Conservation (phyloP, 2,113 vertebrate species). For the Thermophis baileyi region DNA sequence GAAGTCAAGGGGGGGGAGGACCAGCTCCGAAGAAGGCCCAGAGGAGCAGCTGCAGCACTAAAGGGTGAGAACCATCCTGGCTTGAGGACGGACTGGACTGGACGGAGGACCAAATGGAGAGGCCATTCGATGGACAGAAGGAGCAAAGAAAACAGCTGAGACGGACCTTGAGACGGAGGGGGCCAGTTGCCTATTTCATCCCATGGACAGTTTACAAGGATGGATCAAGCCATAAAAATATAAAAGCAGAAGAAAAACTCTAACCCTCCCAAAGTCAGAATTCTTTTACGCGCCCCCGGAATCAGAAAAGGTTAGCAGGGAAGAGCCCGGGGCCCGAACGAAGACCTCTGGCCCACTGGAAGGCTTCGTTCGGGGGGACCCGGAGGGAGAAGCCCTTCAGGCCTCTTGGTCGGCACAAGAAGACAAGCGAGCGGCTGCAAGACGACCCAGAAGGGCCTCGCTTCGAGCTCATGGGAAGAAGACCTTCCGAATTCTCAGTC, state of each 20-base stretch:
- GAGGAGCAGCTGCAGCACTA: not conserved
- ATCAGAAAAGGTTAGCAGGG: not conserved
- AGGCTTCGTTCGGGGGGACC: not conserved
- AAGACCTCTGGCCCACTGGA: too few relatives aligned
- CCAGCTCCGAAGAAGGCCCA: not conserved
- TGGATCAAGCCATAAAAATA: not conserved
- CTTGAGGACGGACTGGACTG: not conserved
- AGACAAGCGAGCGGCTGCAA: accelerated
- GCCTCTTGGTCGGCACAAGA: not conserved
- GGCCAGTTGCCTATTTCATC: not conserved
- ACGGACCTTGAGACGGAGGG: not conserved
- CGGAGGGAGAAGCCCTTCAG: not conserved
- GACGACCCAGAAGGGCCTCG: accelerated
- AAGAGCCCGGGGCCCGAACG: too few relatives aligned
- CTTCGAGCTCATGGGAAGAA: not conserved
- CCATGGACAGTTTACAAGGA: not conserved
- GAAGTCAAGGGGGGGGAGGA: not conserved
- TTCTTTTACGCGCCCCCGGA: not conserved
- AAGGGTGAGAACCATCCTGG: not conserved
- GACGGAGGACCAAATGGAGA: not conserved
- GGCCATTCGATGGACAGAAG: not conserved
- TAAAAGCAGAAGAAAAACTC: not conserved
- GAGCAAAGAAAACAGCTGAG: not conserved
- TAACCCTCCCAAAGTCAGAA: not conserved
- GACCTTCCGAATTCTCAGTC: not conserved